phyloP scores from a whole-genome alignment of 2,113 vertebrate genomes.

The Rhizomys pruinosus region DNA sequence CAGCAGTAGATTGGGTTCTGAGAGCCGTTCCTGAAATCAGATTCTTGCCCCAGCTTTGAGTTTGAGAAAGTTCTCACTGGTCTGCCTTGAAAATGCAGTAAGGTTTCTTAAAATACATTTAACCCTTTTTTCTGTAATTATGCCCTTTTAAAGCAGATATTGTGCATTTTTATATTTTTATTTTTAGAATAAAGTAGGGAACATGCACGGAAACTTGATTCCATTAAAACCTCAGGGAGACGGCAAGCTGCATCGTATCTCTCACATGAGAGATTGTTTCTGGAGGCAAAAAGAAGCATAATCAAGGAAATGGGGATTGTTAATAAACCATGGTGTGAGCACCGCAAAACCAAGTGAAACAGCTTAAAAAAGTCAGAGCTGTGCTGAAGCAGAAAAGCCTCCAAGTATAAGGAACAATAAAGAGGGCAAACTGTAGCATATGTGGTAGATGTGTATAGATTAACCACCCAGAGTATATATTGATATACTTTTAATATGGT shows the following conservation, averaged over 20 bases:
- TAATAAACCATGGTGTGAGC: not conserved
- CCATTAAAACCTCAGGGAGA: slow-evolving; percentile 10
- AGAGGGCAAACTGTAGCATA: not conserved
- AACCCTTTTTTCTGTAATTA: not conserved
- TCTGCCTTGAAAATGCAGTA: not conserved
- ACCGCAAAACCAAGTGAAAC: not conserved
- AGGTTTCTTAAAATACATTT: not conserved
- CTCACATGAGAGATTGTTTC: not conserved
- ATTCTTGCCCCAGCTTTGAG: not conserved
- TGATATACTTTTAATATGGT: not conserved
- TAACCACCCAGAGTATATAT: not conserved
- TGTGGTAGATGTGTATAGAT: not conserved
- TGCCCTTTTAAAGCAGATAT: not conserved
- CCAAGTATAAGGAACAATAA: not conserved
- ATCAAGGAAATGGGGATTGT: not conserved
- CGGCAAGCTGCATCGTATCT: not conserved
- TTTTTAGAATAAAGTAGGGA: slow-evolving; percentile 17
- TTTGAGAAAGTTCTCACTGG: slow-evolving; percentile 12
- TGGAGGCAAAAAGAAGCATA: not conserved
- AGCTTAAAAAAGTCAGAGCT: not conserved
- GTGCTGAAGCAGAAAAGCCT: not conserved
- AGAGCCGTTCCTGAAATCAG: not conserved
- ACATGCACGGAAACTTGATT: not conserved
- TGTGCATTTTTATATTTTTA: not conserved
- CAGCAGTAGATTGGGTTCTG: not conserved